Evolutionary conservation across 2,113 vertebrate species (phyloP).

Genomic region (Aphyosemion australe): DNA sequence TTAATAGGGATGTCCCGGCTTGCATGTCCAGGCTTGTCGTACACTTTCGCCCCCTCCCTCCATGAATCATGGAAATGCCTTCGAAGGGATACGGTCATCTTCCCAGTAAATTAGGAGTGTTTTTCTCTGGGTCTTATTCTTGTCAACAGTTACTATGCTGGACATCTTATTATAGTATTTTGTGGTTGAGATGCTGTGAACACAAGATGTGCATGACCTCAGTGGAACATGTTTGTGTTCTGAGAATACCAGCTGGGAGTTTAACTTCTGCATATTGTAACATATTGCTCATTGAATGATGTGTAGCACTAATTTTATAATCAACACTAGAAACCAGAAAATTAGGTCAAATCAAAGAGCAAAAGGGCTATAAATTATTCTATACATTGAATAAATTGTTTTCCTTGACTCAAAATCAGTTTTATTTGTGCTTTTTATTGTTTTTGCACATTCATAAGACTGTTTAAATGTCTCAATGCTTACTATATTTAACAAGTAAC

Average conservation of each 20-base stretch:
- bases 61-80: constrained; percentile 53
- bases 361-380: no score
- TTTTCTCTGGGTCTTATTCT: constrained; percentile 54
- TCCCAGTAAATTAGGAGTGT: constrained; percentile 49
- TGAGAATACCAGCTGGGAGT: constrained; percentile 21
- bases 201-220: constrained; percentile 41
- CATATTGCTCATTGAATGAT: background rate
- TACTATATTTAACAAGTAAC: no score
- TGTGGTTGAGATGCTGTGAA: constrained; percentile 49
- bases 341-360: no score
- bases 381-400: no score
- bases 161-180: constrained; percentile 65
- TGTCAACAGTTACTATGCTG: constrained; percentile 61
- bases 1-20: constrained; percentile 58
- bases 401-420: no score
- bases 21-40: constrained; percentile 67
- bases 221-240: constrained; percentile 44
- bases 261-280: constrained; percentile 31
- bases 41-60: constrained; percentile 12
- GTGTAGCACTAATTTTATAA: no score
- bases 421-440: no score
- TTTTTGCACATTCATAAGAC: no score
- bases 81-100: constrained; percentile 53
- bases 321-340: no score
- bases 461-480: no score